phyloP scores from a whole-genome alignment of 2,888 invertebrate genomes.

The Volucella zonaria region DNA sequence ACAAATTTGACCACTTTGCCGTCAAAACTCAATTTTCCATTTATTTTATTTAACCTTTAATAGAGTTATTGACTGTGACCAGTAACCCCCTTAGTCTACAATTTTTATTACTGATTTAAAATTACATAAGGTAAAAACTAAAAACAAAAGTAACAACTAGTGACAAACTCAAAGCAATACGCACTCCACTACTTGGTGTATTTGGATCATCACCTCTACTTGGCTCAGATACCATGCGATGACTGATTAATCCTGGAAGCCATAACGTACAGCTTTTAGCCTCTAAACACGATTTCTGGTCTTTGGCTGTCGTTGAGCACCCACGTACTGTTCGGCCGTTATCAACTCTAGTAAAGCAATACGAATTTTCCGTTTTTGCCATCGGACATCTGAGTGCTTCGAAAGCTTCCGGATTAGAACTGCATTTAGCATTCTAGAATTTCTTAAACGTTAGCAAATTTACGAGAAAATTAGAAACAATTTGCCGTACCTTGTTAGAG shows the following conservation, averaged over 20 bases:
- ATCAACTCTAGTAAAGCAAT: conserved; percentile 74
- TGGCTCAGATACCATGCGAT: conserved; percentile 43
- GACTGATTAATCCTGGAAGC: conserved; percentile 75
- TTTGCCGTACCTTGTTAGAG: conserved; percentile 74
- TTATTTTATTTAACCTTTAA: no score
- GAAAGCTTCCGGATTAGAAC: conserved; percentile 53
- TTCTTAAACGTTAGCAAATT: not conserved
- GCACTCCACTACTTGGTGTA: no score
- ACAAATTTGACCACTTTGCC: no score
- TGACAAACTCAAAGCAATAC: no score
- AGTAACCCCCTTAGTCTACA: no score
- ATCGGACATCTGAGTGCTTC: conserved; percentile 74
- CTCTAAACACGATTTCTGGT: conserved; percentile 74
- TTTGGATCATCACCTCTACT: conserved; percentile 29
- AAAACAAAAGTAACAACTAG: no score
- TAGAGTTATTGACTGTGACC: no score
- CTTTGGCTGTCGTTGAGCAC: conserved; percentile 73
- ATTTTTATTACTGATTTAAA: no score
- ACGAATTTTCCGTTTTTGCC: conserved; percentile 74
- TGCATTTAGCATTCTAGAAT: conserved; percentile 74
- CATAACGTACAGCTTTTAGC: conserved; percentile 74
- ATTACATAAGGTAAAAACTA: no score
- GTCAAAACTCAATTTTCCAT: no score
- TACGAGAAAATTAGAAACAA: not conserved
- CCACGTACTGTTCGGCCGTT: conserved; percentile 73